Evolutionary conservation across 2,113 vertebrate species (phyloP).

Genomic region (Podarcis cretensis): DNA sequence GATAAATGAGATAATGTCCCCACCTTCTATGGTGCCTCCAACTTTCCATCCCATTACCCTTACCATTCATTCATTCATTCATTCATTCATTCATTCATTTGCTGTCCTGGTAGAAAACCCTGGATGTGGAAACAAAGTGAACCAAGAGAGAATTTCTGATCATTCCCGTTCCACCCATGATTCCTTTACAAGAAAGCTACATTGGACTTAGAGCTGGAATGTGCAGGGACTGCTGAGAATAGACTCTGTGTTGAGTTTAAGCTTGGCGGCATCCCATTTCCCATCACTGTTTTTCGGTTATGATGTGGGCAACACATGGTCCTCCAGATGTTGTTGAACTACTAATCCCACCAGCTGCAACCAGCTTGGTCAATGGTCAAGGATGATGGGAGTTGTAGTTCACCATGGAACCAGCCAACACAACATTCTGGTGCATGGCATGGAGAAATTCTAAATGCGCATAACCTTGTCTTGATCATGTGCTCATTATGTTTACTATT

Average conservation of each 20-base stretch:
- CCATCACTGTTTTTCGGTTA: too few species aligned
- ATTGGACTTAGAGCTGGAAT: not conserved
- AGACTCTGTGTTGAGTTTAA: not conserved
- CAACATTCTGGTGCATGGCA: not conserved
- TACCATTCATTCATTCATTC: not conserved
- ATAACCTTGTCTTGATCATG: not conserved
- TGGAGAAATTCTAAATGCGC: not conserved
- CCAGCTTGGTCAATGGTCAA: too few species aligned
- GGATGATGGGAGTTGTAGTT: too few species aligned
- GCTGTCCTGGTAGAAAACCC: not conserved
- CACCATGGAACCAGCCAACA: too few species aligned
- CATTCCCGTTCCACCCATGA: not conserved
- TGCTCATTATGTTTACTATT: not conserved
- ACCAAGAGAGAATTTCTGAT: too few species aligned
- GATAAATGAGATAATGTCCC: conserved; percentile 53
- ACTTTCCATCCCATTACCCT: conserved; percentile 52
- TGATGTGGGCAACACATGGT: too few species aligned
- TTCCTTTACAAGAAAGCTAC: not conserved
- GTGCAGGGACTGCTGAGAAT: not conserved
- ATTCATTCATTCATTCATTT: not conserved
- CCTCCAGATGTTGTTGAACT: too few species aligned
- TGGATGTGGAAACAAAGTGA: not conserved
- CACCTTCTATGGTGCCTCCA: conserved; percentile 35
- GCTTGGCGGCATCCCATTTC: too few species aligned
- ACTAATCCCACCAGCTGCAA: too few species aligned